Evolutionary conservation across 2,113 vertebrate species (phyloP).

Genomic region (Hypomesus transpacificus): DNA sequence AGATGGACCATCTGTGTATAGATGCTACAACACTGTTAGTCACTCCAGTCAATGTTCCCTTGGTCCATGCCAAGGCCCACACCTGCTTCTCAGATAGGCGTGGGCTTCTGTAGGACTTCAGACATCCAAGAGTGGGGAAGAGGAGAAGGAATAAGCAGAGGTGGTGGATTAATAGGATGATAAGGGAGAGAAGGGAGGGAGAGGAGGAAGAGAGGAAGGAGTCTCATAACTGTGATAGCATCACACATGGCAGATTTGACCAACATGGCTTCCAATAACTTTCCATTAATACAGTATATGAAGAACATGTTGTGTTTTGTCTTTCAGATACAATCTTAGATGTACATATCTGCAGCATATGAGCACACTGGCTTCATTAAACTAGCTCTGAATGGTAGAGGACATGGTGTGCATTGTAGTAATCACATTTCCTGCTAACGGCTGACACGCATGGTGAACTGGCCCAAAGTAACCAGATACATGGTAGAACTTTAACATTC

Average conservation of each 20-base stretch:
- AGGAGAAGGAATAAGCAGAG: background rate
- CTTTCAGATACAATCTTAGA: background rate
- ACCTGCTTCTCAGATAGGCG: background rate
- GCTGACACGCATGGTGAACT: background rate
- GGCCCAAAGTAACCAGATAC: background rate
- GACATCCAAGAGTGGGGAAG: background rate
- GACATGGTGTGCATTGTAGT: background rate
- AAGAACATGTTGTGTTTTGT: background rate
- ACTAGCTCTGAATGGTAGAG: background rate
- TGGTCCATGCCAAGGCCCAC: background rate
- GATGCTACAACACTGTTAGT: conserved; percentile 5
- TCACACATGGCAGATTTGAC: background rate
- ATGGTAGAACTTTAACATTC: background rate
- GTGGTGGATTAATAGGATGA: background rate
- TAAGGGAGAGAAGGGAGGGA: background rate
- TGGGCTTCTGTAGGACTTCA: background rate
- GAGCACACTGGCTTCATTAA: background rate
- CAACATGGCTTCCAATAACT: background rate
- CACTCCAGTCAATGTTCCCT: background rate
- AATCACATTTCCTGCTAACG: background rate
- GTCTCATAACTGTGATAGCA: no score
- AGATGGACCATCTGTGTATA: conserved; percentile 14
- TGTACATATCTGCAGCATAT: background rate
- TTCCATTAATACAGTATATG: background rate
- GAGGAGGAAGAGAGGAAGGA: background rate